A percentile compares a stretch with the other conserved stretches of the same genome.
Evolutionary conservation across 2,797 vertebrate species (phyloP).

Genomic region (Dryobates pubescens): DNA sequence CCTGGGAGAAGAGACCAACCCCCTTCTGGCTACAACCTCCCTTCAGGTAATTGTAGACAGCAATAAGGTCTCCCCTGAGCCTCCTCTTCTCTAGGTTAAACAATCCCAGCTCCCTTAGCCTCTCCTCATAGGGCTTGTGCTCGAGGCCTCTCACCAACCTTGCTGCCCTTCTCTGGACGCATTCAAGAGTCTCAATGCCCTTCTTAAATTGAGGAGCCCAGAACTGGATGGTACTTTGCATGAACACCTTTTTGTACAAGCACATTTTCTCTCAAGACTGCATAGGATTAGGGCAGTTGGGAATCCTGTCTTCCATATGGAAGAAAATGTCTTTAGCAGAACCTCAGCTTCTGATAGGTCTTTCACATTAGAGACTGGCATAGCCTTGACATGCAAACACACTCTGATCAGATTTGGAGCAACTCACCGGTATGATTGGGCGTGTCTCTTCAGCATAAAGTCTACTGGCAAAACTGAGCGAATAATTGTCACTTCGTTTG

Average conservation of each 20-base stretch:
- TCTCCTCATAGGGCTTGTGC: too few relatives aligned
- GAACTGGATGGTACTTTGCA: neutral
- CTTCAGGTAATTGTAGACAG: too few relatives aligned
- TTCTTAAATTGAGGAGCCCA: too few relatives aligned
- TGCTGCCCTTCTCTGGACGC: too few relatives aligned
- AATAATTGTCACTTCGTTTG: conserved; percentile 76
- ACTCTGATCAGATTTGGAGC: neutral
- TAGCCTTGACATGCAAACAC: neutral
- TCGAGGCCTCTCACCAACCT: too few relatives aligned
- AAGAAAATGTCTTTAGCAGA: neutral
- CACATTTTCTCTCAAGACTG: neutral
- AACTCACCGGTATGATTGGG: conserved; percentile 81
- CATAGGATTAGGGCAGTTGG: neutral
- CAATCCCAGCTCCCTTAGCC: too few relatives aligned
- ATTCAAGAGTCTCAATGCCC: too few relatives aligned
- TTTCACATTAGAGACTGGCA: neutral
- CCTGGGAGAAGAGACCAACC: too few relatives aligned
- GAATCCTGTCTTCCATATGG: neutral
- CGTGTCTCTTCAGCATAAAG: conserved; percentile 84
- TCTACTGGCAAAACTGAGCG: conserved; percentile 82
- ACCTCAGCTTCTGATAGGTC: neutral
- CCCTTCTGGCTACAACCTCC: too few relatives aligned
- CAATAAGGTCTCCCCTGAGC: too few relatives aligned
- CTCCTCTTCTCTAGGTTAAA: too few relatives aligned
- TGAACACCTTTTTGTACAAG: neutral